These are phyloP conservation scores for Theodoxus fluviatilis DNA, from an alignment of 2,888 invertebrate species.

Conservation along the genomic window DNA sequence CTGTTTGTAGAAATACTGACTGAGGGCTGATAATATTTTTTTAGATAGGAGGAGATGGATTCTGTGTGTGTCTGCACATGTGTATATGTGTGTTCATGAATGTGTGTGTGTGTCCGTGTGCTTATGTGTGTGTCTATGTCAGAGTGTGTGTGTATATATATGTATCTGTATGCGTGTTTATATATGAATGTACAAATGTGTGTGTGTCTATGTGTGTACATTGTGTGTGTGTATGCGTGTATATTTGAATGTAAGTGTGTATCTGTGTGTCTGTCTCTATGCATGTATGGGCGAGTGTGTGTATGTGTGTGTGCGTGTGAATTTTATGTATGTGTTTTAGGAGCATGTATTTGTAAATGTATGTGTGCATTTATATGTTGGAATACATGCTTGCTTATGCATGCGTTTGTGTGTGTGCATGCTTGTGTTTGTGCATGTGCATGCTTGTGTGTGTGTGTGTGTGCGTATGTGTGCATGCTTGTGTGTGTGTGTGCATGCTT, in stretches of 20 bases:
- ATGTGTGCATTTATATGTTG: slow-evolving; percentile 4
- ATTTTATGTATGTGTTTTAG: neutral
- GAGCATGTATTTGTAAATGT: slow-evolving; percentile 2
- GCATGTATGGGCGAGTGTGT: neutral
- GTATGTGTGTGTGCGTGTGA: neutral
- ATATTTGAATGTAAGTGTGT: neutral
- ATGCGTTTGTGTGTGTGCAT: neutral
- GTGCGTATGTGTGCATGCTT: neutral
- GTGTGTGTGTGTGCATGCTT: slow-evolving; percentile 4
- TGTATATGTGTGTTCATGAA: too few species aligned
- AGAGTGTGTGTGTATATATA: too few species aligned
- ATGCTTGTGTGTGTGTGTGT: neutral
- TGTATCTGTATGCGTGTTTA: too few species aligned
- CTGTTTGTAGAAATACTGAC: too few species aligned
- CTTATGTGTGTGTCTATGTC: too few species aligned
- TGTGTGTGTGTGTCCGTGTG: too few species aligned
- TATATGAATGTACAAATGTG: too few species aligned
- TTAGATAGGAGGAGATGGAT: too few species aligned
- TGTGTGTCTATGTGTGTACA: too few species aligned
- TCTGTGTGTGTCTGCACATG: too few species aligned
- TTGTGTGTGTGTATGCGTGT: too few species aligned
- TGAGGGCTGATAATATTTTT: too few species aligned
- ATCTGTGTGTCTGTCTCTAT: neutral
- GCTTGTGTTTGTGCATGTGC: neutral
- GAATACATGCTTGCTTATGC: neutral